Evolutionary conservation across 2,888 invertebrate genomes (phyloP).

Genomic region (Polylopha cassiicola): DNA sequence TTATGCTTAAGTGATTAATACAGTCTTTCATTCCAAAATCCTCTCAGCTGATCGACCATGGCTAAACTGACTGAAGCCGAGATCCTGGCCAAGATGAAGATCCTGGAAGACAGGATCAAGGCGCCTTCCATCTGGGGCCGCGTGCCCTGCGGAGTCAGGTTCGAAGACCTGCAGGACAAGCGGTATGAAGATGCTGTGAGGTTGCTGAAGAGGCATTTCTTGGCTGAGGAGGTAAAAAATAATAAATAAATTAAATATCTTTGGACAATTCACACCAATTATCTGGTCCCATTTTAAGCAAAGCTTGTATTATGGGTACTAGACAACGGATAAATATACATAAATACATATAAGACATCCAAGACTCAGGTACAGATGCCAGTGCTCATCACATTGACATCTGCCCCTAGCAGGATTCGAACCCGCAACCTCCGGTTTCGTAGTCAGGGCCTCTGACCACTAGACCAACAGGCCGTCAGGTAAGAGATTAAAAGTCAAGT

Average conservation of each 20-base stretch:
- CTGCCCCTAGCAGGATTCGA: too few species aligned
- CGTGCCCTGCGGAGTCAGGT: constrained; percentile 56
- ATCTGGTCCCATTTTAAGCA: too few species aligned
- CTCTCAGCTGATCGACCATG: constrained; percentile 34
- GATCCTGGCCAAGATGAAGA: constrained; percentile 61
- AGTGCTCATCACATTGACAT: too few species aligned
- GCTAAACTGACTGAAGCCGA: constrained; percentile 47
- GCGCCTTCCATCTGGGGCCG: constrained; percentile 70
- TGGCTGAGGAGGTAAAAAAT: constrained; percentile 55
- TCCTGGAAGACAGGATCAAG: constrained; percentile 62
- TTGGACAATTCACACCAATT: too few species aligned
- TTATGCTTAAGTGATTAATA: constrained; percentile 15
- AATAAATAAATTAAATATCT: background rate
- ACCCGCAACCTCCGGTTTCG: too few species aligned
- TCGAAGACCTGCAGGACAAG: constrained; percentile 67
- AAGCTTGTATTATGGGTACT: too few species aligned
- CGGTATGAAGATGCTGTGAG: constrained; percentile 61
- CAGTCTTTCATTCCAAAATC: constrained; percentile 17
- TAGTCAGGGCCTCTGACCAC: too few species aligned
- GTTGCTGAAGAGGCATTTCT: constrained; percentile 61
- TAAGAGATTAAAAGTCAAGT: too few species aligned
- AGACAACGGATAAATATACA: too few species aligned
- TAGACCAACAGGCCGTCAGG: too few species aligned
- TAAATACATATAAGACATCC: too few species aligned
- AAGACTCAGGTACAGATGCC: too few species aligned